Evolutionary conservation across 2,888 invertebrate species (phyloP), one percentile per base, ranked within the genome.

Genomic region (Nephrotoma guestfalica): DNA sequence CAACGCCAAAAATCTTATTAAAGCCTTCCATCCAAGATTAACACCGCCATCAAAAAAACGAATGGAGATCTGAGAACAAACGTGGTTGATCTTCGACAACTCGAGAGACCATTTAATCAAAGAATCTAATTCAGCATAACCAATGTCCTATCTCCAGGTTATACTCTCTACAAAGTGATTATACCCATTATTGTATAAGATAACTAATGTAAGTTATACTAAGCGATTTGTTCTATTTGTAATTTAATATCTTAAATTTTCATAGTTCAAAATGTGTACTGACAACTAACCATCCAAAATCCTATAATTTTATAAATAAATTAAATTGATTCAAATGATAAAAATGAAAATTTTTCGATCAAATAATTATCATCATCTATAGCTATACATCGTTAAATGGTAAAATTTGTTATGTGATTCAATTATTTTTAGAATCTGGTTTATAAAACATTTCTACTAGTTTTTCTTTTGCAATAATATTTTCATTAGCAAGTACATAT

Each of bases 231-330:
- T 30, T 30, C 30, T 30, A 30, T 30, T 30, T 30, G 30, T 30
- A 30, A 30, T 30, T 30, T 30, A 30, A 30, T 3, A 30, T 30
- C 3, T 30, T 30, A 30, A 30, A 47, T 11, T 47, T 47, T 2
- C 47, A n/a, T 13, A 47, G 87, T 86, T 13, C 85, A 71, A 42
- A 57, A 42, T 85, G 85, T 87, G n/a, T 18, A 85, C 86, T 51
- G 40, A 87, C 30, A 30, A 30, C 30, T 30, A 3, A 30, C 30
- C 30, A 30, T 18, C 51, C 6, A 51, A 51, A 51, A 15, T 15
- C 51, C 18, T 15, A 51, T 15, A 51, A 15, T 51, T 18, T 15
- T 51, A 4, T 51, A 51, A 51, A 15, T 51, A 51, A 51, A 51
- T 15, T 51, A 51, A 51, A 51, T 51, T 51, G 15, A 51, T 51